phyloP scores from a whole-genome alignment of 2,113 vertebrate species.

The Pangasianodon gigas region DNA sequence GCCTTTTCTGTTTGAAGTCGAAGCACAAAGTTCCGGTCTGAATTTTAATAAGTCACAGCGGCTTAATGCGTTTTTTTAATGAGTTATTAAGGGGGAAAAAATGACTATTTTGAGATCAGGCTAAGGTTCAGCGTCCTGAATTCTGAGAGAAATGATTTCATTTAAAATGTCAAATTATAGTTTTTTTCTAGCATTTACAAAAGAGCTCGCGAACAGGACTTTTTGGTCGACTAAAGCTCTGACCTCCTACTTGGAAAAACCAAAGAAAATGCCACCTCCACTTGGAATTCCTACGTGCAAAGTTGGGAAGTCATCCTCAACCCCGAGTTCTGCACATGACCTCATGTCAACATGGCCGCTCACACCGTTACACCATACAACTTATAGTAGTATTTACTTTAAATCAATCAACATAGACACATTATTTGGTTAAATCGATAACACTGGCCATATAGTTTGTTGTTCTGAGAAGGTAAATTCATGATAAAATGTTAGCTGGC shows the following conservation, averaged over 20 bases:
- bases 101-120: neutral
- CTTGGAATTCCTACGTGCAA: neutral
- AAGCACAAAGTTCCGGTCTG: slow-evolving; percentile 29
- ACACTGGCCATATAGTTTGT: neutral
- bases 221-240: neutral
- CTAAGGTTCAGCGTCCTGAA: neutral
- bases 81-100: neutral
- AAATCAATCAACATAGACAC: neutral
- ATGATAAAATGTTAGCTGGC: neutral
- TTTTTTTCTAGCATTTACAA: neutral
- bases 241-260: neutral
- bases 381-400: too few relatives aligned
- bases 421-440: neutral
- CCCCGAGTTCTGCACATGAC: neutral
- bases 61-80: neutral
- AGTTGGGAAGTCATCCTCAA: neutral
- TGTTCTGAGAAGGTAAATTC: neutral
- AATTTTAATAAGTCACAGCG: slow-evolving; percentile 32
- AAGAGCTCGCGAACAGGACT: neutral
- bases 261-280: neutral
- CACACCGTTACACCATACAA: neutral
- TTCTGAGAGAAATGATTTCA: neutral
- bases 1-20: slow-evolving; percentile 45
- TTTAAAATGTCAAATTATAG: neutral
- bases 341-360: neutral